Conservation (phyloP, 2,113 vertebrate species). For the Phalacrocorax pelagicus region DNA sequence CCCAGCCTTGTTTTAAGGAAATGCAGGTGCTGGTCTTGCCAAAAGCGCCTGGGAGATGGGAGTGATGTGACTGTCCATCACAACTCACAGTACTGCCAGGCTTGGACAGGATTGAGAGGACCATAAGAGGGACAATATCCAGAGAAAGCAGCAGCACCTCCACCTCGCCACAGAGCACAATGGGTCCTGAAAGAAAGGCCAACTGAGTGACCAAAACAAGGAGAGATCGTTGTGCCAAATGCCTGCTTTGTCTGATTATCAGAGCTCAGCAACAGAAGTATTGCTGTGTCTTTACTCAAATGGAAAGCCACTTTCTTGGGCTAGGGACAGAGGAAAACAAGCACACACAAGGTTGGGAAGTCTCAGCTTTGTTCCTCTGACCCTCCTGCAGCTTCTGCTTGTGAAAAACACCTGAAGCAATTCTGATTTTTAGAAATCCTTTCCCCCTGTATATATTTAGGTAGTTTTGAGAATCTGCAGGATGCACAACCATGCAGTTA, state of each 20-base stretch:
- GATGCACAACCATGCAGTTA: not conserved
- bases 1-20: not conserved
- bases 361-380: not conserved
- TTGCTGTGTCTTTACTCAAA: slow-evolving; percentile 73
- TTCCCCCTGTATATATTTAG: not conserved
- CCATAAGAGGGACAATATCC: rapidly evolving
- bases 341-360: not conserved
- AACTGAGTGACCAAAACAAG: not conserved
- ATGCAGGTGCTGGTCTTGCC: not conserved
- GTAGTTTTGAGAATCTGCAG: not conserved
- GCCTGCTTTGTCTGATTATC: slow-evolving; percentile 77
- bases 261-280: slow-evolving; percentile 68
- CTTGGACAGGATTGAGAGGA: not conserved
- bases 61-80: not conserved
- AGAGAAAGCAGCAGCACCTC: not conserved
- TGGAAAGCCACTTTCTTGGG: slow-evolving; percentile 59
- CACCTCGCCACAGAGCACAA: not conserved
- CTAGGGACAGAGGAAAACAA: slow-evolving; percentile 34
- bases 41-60: not conserved
- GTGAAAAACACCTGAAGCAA: not conserved
- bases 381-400: not conserved
- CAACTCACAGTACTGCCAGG: not conserved
- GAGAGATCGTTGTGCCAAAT: slow-evolving; percentile 58
- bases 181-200: not conserved
- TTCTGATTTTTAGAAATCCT: not conserved